These are phyloP conservation scores for Pilophorus perplexus DNA, from an alignment of 2,888 invertebrate genomes.

Conservation along the genomic window DNA sequence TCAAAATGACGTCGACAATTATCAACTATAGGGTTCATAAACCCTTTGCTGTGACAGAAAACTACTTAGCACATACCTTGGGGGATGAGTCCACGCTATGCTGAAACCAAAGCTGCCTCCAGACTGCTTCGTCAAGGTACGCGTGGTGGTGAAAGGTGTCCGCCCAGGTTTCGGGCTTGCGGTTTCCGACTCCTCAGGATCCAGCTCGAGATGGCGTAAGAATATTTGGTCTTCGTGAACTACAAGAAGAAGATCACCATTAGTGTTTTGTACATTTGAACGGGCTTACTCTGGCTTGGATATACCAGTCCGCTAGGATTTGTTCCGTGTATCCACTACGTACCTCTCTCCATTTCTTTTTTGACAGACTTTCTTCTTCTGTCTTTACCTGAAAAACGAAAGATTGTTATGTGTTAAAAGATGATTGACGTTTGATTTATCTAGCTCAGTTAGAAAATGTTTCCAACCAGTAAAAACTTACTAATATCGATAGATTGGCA, in stretches of 20 bases:
- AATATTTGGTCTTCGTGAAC: constrained; percentile 54
- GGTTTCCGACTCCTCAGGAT: constrained; percentile 58
- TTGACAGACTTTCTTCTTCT: constrained; percentile 53
- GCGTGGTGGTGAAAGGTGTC: constrained; percentile 80
- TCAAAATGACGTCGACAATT: too few species aligned
- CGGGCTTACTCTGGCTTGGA: too few species aligned
- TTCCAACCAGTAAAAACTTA: too few species aligned
- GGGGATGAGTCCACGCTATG: constrained; percentile 85
- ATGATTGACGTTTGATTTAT: too few species aligned
- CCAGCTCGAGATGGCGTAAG: constrained; percentile 71
- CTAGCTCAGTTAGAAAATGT: too few species aligned
- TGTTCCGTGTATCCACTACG: neutral
- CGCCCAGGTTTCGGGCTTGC: constrained; percentile 62
- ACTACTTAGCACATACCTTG: constrained; percentile 57
- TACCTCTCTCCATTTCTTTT: constrained; percentile 48
- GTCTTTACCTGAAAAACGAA: constrained; percentile 52
- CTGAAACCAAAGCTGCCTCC: constrained; percentile 78
- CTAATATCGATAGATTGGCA: constrained; percentile 49
- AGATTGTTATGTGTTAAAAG: too few species aligned
- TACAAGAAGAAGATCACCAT: constrained; percentile 14
- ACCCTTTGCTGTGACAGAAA: too few species aligned
- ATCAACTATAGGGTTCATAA: too few species aligned
- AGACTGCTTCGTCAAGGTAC: constrained; percentile 56
- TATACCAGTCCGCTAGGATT: too few species aligned
- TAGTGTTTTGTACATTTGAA: too few species aligned